Evolutionary conservation across 2,797 vertebrate species (phyloP), one percentile per base, ranked within the genome.

Genomic region (Odontamblyopus lacepedii): DNA sequence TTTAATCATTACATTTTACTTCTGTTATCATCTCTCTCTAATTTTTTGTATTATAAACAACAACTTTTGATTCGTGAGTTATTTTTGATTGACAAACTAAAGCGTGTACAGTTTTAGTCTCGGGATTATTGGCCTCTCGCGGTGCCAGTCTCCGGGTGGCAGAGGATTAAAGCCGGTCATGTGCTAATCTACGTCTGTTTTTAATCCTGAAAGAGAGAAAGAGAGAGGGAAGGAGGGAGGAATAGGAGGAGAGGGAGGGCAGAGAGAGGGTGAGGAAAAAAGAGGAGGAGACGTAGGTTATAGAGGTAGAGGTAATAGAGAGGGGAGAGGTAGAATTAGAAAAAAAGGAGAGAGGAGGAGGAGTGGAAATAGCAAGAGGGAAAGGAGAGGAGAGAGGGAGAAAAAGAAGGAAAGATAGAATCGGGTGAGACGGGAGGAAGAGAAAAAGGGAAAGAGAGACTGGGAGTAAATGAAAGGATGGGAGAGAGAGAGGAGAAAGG

Each of bases 161-260:
- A 87, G 84, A 64, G 73, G 81, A 84, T 88, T 93, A 88, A 90
- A 87, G 86, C 69, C 23, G 84, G 91, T 94, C 93, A 93, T 92
- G 89, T 91, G 92, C 86, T 74, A 89, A 92, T 93, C 89, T 93
- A 90, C 85, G 79, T 2, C 35, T 83, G 69, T 77, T 75, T 87
- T 87, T 94, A 94, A 94, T 94, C 92, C 91, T 78, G 35, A 6
- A 15, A 30, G 27, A 30, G 26, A 60, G 57, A 29, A 26, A 59
- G 12, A 68, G 65, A 61, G 84, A 72, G 81, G 57, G 75, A 53
- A 71, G 44, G 62, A 63, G 73, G 7, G 53, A 65, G 63, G 15
- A 15, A 51, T 71, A 6, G 27, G 16, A 15, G 2, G 6, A n/a
- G 6, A 7, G 51, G 8, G 18, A 2, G 51, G 18, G 5, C 0